These are phyloP conservation scores for Dinomys branickii DNA, from an alignment of 2,113 vertebrate species.

Conservation along the genomic window DNA sequence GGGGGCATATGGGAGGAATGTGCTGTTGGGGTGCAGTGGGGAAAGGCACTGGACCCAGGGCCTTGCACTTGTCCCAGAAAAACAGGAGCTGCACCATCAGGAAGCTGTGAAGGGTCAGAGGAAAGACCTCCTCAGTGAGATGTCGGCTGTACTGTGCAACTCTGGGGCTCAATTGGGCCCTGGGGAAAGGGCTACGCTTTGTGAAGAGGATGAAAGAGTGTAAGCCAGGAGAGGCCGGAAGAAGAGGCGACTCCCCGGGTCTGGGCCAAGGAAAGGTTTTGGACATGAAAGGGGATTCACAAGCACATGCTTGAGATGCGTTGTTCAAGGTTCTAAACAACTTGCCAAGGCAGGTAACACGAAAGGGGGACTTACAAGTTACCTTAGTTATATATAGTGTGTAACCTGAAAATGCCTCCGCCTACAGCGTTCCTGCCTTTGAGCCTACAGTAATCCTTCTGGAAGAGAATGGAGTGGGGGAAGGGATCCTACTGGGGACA, in stretches of 20 bases:
- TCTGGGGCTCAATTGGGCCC: neutral
- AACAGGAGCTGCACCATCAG: neutral
- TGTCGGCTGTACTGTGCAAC: neutral
- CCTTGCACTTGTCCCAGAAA: neutral
- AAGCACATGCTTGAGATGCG: conserved; percentile 48
- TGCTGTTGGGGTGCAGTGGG: neutral
- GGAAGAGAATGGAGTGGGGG: conserved; percentile 25
- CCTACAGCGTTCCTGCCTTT: neutral
- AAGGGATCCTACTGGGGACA: conserved; percentile 24
- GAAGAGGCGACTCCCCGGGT: conserved; percentile 54
- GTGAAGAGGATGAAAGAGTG: neutral
- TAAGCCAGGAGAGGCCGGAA: conserved; percentile 3
- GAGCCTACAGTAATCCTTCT: neutral
- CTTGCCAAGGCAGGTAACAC: conserved; percentile 4
- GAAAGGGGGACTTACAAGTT: neutral
- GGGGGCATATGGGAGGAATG: neutral
- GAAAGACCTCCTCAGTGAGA: neutral
- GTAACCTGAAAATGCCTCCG: conserved; percentile 55
- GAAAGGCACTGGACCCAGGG: neutral
- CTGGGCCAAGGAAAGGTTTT: conserved; percentile 51
- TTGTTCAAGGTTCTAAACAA: conserved; percentile 63
- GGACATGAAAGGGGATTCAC: conserved; percentile 67
- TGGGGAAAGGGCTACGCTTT: neutral
- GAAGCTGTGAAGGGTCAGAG: neutral
- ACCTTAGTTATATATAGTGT: conserved; percentile 51